Conservation (phyloP, 2,888 invertebrate genomes). For the Himalopsyche kuldschensis region DNA sequence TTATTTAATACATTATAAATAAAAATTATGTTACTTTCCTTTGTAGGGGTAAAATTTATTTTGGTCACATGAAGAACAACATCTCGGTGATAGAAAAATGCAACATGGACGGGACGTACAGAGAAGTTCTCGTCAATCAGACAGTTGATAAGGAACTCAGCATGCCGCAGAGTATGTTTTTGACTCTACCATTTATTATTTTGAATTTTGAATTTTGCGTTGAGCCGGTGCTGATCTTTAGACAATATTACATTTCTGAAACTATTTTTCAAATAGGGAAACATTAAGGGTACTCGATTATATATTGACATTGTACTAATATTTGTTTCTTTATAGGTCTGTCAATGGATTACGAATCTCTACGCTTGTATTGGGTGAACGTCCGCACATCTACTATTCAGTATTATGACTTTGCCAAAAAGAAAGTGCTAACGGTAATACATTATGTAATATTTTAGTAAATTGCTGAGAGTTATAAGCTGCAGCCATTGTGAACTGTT, state of each 20-base stretch:
- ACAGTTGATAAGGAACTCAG: slow-evolving; percentile 43
- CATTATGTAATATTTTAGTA: neutral
- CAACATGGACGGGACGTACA: slow-evolving; percentile 66
- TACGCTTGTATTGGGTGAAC: slow-evolving; percentile 75
- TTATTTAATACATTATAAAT: neutral
- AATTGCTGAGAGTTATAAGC: no score
- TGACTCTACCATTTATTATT: neutral
- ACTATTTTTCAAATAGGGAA: no score
- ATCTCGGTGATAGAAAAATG: slow-evolving; percentile 62
- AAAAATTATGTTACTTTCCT: slow-evolving; percentile 3
- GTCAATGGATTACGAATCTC: slow-evolving; percentile 60
- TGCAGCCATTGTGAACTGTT: no score
- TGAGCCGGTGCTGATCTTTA: no score
- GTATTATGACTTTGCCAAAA: slow-evolving; percentile 59
- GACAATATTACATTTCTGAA: no score
- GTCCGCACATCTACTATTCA: slow-evolving; percentile 60
- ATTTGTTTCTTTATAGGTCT: slow-evolving; percentile 56
- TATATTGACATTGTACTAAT: neutral
- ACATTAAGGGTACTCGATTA: no score
- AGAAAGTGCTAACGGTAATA: slow-evolving; percentile 44
- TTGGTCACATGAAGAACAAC: slow-evolving; percentile 55
- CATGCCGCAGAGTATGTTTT: slow-evolving; percentile 43
- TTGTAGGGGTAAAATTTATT: slow-evolving; percentile 60
- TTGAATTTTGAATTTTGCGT: no score
- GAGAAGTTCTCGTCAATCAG: slow-evolving; percentile 44